Conservation (phyloP, 2,113 vertebrate genomes). For the Ochotona princeps region DNA sequence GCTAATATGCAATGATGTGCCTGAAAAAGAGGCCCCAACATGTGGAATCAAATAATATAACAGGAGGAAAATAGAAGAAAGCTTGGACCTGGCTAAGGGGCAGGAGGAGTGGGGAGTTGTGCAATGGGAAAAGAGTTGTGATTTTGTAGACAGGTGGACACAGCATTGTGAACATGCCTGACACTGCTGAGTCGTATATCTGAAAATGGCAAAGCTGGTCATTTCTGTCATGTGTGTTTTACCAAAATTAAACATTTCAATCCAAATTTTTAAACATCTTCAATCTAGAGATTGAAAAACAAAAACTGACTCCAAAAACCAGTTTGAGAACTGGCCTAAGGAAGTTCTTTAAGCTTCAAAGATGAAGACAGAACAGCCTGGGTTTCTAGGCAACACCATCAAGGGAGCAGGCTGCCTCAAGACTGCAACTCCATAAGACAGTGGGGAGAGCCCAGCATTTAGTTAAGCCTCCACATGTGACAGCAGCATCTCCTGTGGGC, state of each 20-base stretch:
- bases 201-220: background rate
- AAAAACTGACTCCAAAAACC: conserved; percentile 2
- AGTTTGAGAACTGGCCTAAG: background rate
- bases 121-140: background rate
- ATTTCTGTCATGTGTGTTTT: background rate
- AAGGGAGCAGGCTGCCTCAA: too few species aligned
- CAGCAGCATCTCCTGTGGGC: too few species aligned
- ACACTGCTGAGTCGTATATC: background rate
- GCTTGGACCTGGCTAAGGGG: background rate
- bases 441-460: too few species aligned
- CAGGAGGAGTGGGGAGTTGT: background rate
- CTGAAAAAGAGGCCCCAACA: background rate
- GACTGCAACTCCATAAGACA: too few species aligned
- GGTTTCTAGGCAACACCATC: too few species aligned
- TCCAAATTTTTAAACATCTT: background rate
- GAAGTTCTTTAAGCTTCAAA: conserved; percentile 16
- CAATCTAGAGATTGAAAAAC: background rate
- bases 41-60: background rate
- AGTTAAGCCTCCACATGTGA: too few species aligned
- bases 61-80: conserved; percentile 46
- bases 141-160: background rate
- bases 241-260: conserved; percentile 21
- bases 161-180: background rate
- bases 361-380: background rate
- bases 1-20: background rate